Evolutionary conservation across 1,140 invertebrate genomes (phyloP).

Genomic region (Eupristina koningsbergeri): DNA sequence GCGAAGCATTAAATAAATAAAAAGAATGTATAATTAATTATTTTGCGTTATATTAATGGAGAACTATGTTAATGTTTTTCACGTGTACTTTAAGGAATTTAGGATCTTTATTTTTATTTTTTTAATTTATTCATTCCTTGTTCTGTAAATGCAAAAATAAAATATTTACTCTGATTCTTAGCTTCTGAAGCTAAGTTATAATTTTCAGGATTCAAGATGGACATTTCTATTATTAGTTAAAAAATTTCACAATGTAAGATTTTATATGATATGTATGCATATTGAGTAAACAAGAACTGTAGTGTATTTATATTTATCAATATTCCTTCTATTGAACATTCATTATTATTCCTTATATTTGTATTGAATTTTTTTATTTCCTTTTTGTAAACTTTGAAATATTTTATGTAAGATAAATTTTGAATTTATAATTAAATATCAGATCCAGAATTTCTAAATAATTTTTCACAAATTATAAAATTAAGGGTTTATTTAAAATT

Average conservation of each 20-base stretch:
- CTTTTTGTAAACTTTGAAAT: not conserved
- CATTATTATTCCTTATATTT: not conserved
- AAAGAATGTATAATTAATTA: constrained; percentile 27
- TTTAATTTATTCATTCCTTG: not conserved
- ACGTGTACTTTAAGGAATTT: constrained; percentile 4
- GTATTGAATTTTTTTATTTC: not conserved
- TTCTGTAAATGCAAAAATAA: not conserved
- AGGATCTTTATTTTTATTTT: not conserved
- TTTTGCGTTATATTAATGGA: constrained; percentile 27
- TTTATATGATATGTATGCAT: not conserved
- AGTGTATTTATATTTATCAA: constrained; percentile 5
- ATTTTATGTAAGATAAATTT: constrained; percentile 10
- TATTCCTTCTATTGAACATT: not conserved
- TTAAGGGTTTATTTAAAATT: constrained; percentile 24
- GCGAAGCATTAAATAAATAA: constrained; percentile 28
- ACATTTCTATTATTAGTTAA: constrained; percentile 28
- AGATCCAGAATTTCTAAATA: not conserved
- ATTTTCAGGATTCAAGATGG: constrained; percentile 32
- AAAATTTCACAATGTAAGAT: constrained; percentile 17
- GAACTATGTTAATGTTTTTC: constrained; percentile 6
- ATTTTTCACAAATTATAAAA: constrained; percentile 3
- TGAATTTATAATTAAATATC: not conserved
- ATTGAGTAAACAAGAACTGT: constrained; percentile 25
- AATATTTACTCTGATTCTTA: not conserved
- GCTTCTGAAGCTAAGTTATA: constrained; percentile 9